A percentile compares a stretch with the other conserved stretches of the same genome.
Conservation (phyloP, 1,140 invertebrate species). For the Leguminivora glycinivorella region DNA sequence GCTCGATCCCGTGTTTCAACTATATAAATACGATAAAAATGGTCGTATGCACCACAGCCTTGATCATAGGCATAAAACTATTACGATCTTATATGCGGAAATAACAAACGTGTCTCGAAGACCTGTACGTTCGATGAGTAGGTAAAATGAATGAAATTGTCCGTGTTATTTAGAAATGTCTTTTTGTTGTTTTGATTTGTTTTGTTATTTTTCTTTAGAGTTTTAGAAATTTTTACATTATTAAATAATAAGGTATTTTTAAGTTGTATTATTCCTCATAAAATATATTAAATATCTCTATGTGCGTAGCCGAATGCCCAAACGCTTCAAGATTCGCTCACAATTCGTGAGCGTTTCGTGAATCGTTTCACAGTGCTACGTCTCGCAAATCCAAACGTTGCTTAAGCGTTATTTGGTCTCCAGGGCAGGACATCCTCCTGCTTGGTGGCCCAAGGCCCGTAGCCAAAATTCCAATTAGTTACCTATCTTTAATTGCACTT, state of each 20-base stretch:
- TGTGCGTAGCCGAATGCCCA: too few relatives aligned
- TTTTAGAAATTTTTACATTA: neutral
- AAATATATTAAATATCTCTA: too few relatives aligned
- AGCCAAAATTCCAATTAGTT: too few relatives aligned
- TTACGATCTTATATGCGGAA: constrained; percentile 42
- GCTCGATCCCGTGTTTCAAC: constrained; percentile 50
- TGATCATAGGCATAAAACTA: constrained; percentile 49
- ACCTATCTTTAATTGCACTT: too few relatives aligned
- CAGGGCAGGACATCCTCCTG: too few relatives aligned
- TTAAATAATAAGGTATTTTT: neutral
- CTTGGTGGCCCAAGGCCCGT: too few relatives aligned
- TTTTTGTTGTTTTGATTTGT: neutral
- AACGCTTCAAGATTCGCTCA: too few relatives aligned
- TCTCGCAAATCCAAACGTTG: too few relatives aligned
- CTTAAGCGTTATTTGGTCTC: too few relatives aligned
- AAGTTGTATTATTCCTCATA: too few relatives aligned
- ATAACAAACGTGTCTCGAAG: neutral
- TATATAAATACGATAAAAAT: constrained; percentile 40
- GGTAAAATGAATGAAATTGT: neutral
- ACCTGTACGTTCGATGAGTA: neutral
- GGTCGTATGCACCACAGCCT: constrained; percentile 37
- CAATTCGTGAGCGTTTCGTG: too few relatives aligned
- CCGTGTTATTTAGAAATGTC: neutral
- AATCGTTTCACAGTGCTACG: too few relatives aligned
- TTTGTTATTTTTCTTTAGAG: neutral